Conservation (phyloP, 2,113 vertebrate species). For the Xerus inauris region DNA sequence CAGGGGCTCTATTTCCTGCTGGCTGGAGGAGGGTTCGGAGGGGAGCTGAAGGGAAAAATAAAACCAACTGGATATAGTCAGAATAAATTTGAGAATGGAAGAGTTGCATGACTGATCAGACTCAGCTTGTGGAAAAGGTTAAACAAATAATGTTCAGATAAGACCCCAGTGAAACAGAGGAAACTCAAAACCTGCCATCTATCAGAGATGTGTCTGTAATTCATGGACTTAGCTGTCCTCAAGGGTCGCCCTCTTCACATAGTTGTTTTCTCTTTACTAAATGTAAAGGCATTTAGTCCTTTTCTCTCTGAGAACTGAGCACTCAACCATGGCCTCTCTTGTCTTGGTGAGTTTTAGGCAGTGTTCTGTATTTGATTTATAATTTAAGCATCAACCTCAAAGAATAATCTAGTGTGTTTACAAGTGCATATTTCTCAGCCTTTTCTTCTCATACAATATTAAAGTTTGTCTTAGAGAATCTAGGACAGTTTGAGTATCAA, state of each 20-base stretch:
- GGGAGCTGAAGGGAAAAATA: background rate
- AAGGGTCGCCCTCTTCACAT: background rate
- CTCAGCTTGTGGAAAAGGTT: conserved; percentile 30
- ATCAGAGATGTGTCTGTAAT: conserved; percentile 22
- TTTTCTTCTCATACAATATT: background rate
- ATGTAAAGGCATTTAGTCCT: background rate
- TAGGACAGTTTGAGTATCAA: background rate
- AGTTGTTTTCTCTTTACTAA: background rate
- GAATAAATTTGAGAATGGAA: background rate
- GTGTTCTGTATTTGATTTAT: conserved; percentile 21
- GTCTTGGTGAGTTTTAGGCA: conserved; percentile 37
- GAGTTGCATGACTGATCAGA: background rate
- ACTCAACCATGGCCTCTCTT: background rate
- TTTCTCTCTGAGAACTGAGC: background rate
- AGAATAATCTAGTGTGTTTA: background rate
- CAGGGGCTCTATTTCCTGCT: conserved; percentile 5
- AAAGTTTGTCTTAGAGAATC: conserved; percentile 5
- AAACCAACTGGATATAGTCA: background rate
- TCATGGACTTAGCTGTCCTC: background rate
- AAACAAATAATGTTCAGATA: conserved; percentile 43
- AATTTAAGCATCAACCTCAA: background rate
- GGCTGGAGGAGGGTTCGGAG: background rate
- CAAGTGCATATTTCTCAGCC: background rate
- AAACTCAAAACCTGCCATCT: background rate
- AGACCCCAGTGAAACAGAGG: conserved; percentile 28